Evolutionary conservation across 2,113 vertebrate species (phyloP).

Genomic region (Corythaeola cristata): DNA sequence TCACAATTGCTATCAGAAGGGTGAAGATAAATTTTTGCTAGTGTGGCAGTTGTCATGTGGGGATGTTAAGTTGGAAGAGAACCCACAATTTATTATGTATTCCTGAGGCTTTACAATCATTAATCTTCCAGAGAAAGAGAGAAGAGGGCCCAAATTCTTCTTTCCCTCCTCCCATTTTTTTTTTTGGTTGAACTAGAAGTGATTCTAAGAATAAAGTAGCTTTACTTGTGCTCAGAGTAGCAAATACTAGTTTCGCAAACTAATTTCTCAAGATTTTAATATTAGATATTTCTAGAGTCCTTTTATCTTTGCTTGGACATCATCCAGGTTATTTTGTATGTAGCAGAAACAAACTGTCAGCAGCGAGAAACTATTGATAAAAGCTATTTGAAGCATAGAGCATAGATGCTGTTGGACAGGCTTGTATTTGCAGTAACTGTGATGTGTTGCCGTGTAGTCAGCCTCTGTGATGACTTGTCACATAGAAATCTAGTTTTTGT

Average conservation of each 20-base stretch:
- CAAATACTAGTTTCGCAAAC: not conserved
- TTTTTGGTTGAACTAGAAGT: not conserved
- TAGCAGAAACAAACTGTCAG: not conserved
- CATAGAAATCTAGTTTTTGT: not conserved
- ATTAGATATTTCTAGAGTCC: not conserved
- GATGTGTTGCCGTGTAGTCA: not conserved
- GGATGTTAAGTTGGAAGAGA: not conserved
- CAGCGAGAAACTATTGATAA: not conserved
- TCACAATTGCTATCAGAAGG: not conserved
- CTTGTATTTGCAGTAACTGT: not conserved
- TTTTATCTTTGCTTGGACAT: not conserved
- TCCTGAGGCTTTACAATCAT: not conserved
- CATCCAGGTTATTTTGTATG: not conserved
- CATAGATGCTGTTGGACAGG: not conserved
- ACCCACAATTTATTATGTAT: not conserved
- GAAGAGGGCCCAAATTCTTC: not conserved
- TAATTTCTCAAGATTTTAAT: not conserved
- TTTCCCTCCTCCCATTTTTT: not conserved
- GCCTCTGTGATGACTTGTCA: not conserved
- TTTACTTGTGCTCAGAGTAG: not conserved
- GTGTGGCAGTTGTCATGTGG: not conserved
- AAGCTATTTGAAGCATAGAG: not conserved
- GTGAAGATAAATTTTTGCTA: not conserved
- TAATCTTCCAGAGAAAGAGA: not conserved
- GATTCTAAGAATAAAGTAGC: not conserved